Conservation (phyloP, 2,113 vertebrate species). For the Puntigrus tetrazona region DNA sequence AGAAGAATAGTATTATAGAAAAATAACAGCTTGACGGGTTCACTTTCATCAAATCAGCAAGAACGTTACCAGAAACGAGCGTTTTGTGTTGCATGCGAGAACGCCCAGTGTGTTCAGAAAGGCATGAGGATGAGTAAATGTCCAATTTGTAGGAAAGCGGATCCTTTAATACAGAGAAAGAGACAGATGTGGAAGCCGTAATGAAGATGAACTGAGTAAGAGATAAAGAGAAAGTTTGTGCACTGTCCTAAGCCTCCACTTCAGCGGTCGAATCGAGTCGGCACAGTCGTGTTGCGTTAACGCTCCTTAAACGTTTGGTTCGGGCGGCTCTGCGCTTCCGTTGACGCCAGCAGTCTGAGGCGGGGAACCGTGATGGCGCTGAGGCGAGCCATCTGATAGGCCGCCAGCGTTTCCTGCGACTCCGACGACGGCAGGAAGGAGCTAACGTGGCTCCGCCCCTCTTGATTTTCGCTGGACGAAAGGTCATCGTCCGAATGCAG, state of each 20-base stretch:
- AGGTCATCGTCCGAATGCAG: slow-evolving; percentile 84
- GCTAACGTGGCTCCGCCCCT: slow-evolving; percentile 77
- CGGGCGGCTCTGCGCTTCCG: slow-evolving; percentile 78
- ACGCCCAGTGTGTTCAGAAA: background rate
- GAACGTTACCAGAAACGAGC: background rate
- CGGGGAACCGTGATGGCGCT: slow-evolving; percentile 68
- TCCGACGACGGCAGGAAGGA: slow-evolving; percentile 81
- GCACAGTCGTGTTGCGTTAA: background rate
- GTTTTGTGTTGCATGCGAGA: background rate
- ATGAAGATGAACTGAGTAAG: background rate
- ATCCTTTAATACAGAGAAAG: slow-evolving; percentile 3
- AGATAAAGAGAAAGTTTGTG: slow-evolving; percentile 25
- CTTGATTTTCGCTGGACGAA: slow-evolving; percentile 79
- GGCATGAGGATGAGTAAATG: slow-evolving; percentile 23
- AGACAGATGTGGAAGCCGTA: background rate
- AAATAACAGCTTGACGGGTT: background rate
- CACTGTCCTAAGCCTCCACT: slow-evolving; percentile 23
- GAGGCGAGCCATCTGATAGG: slow-evolving; percentile 75
- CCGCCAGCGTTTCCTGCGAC: slow-evolving; percentile 79
- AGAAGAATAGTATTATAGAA: too few relatives aligned
- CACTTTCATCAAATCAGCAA: background rate
- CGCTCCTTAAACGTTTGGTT: slow-evolving; percentile 68
- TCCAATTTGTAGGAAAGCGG: background rate
- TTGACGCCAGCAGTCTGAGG: slow-evolving; percentile 81
- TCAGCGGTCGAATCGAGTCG: slow-evolving; percentile 41